These are phyloP conservation scores for Struthio camelus DNA, from an alignment of 2,113 vertebrate genomes.

Conservation along the genomic window DNA sequence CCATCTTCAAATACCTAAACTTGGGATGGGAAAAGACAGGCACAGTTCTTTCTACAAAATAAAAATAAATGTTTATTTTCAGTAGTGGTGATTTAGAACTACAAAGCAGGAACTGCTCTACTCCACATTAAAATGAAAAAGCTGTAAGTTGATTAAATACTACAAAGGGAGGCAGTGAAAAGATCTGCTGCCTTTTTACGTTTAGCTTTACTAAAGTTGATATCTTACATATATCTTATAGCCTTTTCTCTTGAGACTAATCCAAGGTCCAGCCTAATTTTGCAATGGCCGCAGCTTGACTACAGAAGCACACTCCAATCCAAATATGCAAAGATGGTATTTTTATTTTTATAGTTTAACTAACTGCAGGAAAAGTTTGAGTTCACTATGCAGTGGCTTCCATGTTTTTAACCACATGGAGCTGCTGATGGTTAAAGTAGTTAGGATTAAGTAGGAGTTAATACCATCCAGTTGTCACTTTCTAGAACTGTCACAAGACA, in stretches of 20 bases:
- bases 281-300: neutral
- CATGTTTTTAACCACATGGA: neutral
- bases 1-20: neutral
- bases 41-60: neutral
- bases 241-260: neutral
- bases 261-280: neutral
- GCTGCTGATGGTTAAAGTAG: neutral
- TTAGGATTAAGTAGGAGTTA: neutral
- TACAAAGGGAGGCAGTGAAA: neutral
- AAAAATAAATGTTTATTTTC: neutral
- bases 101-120: neutral
- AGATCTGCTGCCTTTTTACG: neutral
- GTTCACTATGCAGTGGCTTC: neutral
- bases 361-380: neutral
- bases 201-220: neutral
- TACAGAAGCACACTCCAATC: neutral
- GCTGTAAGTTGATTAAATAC: neutral
- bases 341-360: neutral
- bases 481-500: neutral
- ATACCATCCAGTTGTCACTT: neutral
- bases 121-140: neutral
- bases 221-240: neutral
- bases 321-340: neutral
- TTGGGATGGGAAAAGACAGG: neutral
- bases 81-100: neutral